phyloP scores from a whole-genome alignment of 2,797 vertebrate genomes.

The Amniataba percoides region DNA sequence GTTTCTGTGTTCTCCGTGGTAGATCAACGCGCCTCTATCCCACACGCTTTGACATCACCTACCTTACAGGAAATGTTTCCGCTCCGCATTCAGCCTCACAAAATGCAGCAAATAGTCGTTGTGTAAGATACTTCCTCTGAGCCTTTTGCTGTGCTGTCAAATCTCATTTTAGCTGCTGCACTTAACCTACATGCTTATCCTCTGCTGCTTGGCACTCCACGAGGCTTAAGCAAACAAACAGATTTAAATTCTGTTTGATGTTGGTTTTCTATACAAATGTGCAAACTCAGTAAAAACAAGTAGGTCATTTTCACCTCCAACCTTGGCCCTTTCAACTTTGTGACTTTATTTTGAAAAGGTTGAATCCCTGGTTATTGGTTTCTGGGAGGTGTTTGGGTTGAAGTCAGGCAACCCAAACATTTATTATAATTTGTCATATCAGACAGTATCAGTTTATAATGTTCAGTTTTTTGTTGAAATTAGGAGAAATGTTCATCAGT shows the following conservation, averaged over 20 bases:
- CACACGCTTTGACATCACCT: constrained; percentile 38
- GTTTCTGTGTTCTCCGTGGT: constrained; percentile 35
- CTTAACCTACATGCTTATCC: constrained; percentile 47
- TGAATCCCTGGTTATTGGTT: neutral
- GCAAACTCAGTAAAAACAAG: constrained; percentile 3
- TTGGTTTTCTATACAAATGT: constrained; percentile 2
- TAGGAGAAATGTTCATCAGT: no score
- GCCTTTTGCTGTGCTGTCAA: constrained; percentile 56
- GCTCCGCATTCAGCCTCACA: constrained; percentile 32
- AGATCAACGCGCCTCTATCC: constrained; percentile 29
- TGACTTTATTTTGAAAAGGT: constrained; percentile 2
- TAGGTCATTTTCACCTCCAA: constrained; percentile 7
- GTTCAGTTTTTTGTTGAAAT: neutral
- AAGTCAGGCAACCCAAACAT: constrained; percentile 6
- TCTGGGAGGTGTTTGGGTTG: constrained; percentile 6
- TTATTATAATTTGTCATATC: neutral
- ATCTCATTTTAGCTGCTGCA: constrained; percentile 51
- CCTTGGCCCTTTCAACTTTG: constrained; percentile 3
- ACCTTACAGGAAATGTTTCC: constrained; percentile 8
- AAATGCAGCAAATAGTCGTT: constrained; percentile 36
- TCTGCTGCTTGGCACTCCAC: constrained; percentile 21
- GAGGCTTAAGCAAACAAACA: constrained; percentile 32
- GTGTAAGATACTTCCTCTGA: constrained; percentile 54
- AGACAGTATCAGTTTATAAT: neutral
- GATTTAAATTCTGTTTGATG: constrained; percentile 27